Evolutionary conservation across 2,797 vertebrate species (phyloP).

Genomic region (Erpetoichthys calabaricus): DNA sequence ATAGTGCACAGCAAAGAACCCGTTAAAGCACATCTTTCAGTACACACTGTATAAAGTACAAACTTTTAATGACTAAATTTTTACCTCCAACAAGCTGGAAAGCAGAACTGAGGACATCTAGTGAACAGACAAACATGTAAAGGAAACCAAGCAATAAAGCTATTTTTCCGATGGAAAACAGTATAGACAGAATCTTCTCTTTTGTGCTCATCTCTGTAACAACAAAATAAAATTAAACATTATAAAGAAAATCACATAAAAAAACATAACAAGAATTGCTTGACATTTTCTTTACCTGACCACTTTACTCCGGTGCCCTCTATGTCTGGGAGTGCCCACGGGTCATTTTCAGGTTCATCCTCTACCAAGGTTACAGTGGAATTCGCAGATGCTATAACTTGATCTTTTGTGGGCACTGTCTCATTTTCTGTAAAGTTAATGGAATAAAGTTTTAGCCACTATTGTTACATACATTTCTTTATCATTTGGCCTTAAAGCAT

Average conservation of each 20-base stretch:
- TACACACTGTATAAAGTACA: no score
- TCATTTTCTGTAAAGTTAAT: slow-evolving; percentile 17
- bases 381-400: slow-evolving; percentile 44
- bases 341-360: slow-evolving; percentile 36
- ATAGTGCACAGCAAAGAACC: no score
- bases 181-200: slow-evolving; percentile 57
- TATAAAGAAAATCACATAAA: neutral
- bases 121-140: slow-evolving; percentile 87
- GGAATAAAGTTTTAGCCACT: no score
- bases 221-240: slow-evolving; percentile 6
- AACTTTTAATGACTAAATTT: no score
- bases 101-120: slow-evolving; percentile 85
- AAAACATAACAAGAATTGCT: slow-evolving; percentile 1
- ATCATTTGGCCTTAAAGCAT: no score
- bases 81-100: slow-evolving; percentile 93
- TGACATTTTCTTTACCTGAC: slow-evolving; percentile 63
- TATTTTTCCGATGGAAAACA: slow-evolving; percentile 48
- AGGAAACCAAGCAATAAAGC: slow-evolving; percentile 66
- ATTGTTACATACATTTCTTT: no score
- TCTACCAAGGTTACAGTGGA: slow-evolving; percentile 61
- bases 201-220: slow-evolving; percentile 67
- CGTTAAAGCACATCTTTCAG: no score
- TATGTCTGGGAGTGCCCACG: slow-evolving; percentile 75
- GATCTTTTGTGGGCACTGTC: slow-evolving; percentile 30
- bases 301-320: slow-evolving; percentile 65